phyloP scores from a whole-genome alignment of 2,888 invertebrate species.

The Charanyca ferruginea region DNA sequence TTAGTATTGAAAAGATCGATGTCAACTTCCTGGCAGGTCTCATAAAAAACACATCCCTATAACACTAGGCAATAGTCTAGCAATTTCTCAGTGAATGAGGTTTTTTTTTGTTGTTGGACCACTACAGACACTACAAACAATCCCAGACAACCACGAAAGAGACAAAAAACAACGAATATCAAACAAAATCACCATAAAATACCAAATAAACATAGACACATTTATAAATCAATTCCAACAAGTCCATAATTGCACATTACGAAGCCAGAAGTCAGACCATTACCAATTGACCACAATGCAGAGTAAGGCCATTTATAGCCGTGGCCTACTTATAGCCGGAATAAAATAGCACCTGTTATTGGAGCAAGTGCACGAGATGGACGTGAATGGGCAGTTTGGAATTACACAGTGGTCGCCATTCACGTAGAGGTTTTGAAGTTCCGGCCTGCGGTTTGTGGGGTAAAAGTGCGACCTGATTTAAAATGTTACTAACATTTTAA shows the following conservation, averaged over 20 bases:
- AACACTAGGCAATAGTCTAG: too few species aligned
- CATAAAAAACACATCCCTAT: too few species aligned
- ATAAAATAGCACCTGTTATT: constrained; percentile 59
- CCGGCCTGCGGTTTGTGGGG: constrained; percentile 31
- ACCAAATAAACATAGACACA: too few species aligned
- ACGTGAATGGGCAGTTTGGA: constrained; percentile 30
- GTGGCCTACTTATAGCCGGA: constrained; percentile 50
- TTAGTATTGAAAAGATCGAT: too few species aligned
- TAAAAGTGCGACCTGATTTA: constrained; percentile 20
- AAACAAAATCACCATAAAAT: too few species aligned
- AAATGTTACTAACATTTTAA: not conserved
- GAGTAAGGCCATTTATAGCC: constrained; percentile 47
- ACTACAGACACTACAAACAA: not conserved
- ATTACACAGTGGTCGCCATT: constrained; percentile 31
- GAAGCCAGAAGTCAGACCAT: constrained; percentile 12
- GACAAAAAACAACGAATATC: too few species aligned
- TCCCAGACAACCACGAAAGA: too few species aligned
- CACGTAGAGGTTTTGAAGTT: constrained; percentile 9
- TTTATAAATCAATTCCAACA: constrained; percentile 14
- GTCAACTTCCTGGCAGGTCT: too few species aligned
- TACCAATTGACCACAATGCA: constrained; percentile 52
- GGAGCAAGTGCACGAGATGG: constrained; percentile 47
- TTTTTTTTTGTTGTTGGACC: too few species aligned
- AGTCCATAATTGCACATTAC: constrained; percentile 8
- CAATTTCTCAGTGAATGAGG: too few species aligned